A percentile compares a stretch with the other conserved stretches of the same genome.
phyloP scores from a whole-genome alignment of 2,113 vertebrate species.

The Cyphomyrus discorhynchus region DNA sequence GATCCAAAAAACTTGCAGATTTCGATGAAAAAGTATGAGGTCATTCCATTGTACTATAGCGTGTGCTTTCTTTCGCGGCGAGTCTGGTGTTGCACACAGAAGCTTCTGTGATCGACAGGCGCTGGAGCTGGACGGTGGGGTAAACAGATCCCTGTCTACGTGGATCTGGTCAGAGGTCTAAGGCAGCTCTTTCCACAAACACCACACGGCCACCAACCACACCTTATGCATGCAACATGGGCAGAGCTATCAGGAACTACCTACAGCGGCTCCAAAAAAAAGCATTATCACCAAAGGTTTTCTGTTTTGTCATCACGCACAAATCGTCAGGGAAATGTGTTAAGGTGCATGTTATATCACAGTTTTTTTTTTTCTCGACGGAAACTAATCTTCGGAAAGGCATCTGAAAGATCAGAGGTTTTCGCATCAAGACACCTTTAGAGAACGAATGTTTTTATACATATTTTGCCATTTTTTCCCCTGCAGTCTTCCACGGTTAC shows the following conservation, averaged over 20 bases:
- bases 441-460: not conserved
- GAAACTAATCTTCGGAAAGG: not conserved
- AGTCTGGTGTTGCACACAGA: constrained; percentile 42
- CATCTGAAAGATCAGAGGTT: not conserved
- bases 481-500: not conserved
- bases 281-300: not conserved
- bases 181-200: constrained; percentile 43
- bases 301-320: not conserved
- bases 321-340: not conserved
- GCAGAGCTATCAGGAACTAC: constrained; percentile 42
- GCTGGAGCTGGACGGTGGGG: constrained; percentile 11
- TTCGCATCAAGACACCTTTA: not conserved
- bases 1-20: constrained; percentile 52
- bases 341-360: not conserved
- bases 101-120: constrained; percentile 32
- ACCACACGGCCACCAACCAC: constrained; percentile 40
- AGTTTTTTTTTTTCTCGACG: not conserved
- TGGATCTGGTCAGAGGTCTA: constrained; percentile 15
- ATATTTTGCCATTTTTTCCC: not conserved
- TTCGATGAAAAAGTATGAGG: constrained; percentile 51
- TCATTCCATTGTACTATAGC: constrained; percentile 50
- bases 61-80: constrained; percentile 60
- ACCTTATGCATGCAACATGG: constrained; percentile 54
- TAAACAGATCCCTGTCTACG: constrained; percentile 27
- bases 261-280: not conserved